Base-by-base conservation (phyloP, 1,140 invertebrate genomes). In the Cecropterus lyciades region DNA sequence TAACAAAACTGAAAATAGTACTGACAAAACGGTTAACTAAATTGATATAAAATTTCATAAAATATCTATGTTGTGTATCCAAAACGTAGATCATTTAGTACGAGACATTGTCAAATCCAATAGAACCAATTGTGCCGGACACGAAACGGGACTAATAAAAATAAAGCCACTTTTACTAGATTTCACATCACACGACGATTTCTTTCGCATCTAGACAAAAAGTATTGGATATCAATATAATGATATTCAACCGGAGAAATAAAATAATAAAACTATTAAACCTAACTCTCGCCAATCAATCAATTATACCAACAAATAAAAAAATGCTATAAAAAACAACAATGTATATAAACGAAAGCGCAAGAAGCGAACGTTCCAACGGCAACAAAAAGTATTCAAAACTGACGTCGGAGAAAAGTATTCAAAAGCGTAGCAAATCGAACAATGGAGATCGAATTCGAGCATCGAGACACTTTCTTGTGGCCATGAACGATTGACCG, bases 391-490 rank as follows among this genome's bases (percentile, higher is more conserved):
- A 62, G 57, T 48, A 40, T 62, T 37, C 57, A 62, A 49, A 49
- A 40, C 43, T 9, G 6, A 11, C 8, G n/a, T 33, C 56, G 14
- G 46, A 62, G 30, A 62, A 60, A 62, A 62, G 57, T 62, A 60
- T 60, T 60, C 57, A 60, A 60, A 60, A 60, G 57, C 57, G 57
- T 60, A 37, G 27, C 45, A 60, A 65, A 64, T 57, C 43, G 53
- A 65, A 75, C 69, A 75, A 75, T 75, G 53, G 67, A 52, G 65
- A 74, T 64, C 57, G 57, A 60, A 60, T 60, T 30, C 57, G 30
- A 60, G 57, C 27, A 60, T 37, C 55, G n/a, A n/a, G 30, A 42
- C 67, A 79, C 76, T 79, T 79, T 81, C 80, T 70, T 83, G 70
- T 70, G 75, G 64, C 77, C 79, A 69, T 75, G 77, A 75, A 73